A percentile compares a stretch with the other conserved stretches of the same genome.
Conservation (phyloP, 35 echinoderm and acorn worm species). For the Strongylocentrotus purpuratus region DNA sequence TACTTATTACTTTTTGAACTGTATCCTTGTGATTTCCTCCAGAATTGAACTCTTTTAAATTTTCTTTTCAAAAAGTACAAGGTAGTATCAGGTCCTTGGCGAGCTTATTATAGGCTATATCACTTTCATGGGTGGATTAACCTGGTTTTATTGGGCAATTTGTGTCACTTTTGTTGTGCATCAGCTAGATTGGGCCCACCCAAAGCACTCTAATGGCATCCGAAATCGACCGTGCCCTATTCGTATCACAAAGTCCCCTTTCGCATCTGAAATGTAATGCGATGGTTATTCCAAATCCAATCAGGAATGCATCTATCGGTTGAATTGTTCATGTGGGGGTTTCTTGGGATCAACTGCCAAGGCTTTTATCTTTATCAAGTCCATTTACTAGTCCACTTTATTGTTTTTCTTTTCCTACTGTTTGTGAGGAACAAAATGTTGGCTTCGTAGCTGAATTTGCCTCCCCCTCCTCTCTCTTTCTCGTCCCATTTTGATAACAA, state of each 20-base stretch:
- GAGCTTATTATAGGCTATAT: background rate
- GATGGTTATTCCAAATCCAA: background rate
- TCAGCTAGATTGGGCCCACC: conserved; percentile 23
- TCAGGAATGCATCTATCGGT: background rate
- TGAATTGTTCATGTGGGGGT: background rate
- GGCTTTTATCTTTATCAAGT: background rate
- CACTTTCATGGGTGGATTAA: conserved; percentile 42
- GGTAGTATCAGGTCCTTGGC: background rate
- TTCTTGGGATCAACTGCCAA: background rate
- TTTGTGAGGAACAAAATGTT: too few species aligned
- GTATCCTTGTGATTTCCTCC: background rate
- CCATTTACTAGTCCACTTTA: background rate
- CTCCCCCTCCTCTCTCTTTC: too few species aligned
- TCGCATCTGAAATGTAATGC: background rate
- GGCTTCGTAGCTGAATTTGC: too few species aligned
- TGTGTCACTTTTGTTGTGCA: conserved; percentile 42
- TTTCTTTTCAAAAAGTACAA: conserved; percentile 6
- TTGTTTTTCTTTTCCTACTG: too few species aligned
- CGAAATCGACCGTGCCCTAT: background rate
- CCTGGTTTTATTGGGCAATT: conserved; percentile 57
- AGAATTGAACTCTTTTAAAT: background rate
- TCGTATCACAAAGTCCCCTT: background rate
- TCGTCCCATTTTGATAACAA: too few species aligned
- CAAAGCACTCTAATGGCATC: conserved; percentile 16
- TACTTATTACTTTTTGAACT: background rate